Conservation (phyloP, 2,797 vertebrate genomes). For the Propithecus perrieri region DNA sequence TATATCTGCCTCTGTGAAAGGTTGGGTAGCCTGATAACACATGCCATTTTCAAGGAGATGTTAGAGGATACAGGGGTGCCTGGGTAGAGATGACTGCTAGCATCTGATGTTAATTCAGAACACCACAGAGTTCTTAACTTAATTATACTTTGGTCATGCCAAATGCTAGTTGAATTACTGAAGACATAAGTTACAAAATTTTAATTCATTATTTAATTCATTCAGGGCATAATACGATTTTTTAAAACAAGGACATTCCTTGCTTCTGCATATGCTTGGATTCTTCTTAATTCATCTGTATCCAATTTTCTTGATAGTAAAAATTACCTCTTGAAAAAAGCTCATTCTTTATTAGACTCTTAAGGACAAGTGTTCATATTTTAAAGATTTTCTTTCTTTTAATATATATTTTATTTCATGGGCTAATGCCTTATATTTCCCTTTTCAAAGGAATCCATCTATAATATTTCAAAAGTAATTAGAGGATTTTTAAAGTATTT, state of each 20-base stretch:
- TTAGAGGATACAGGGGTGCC: not conserved
- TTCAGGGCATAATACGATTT: not conserved
- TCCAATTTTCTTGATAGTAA: conserved; percentile 4
- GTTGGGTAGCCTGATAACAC: not conserved
- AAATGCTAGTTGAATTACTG: not conserved
- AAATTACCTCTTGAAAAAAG: not conserved
- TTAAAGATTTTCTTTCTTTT: conserved; percentile 32
- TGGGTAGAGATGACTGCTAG: not conserved
- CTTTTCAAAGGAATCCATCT: conserved; percentile 14
- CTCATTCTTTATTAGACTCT: not conserved
- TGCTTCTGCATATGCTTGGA: not conserved
- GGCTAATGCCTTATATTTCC: not conserved
- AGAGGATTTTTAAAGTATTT: not conserved
- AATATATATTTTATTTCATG: not conserved
- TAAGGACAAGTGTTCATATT: not conserved
- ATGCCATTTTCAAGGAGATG: not conserved
- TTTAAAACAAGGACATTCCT: conserved; percentile 39
- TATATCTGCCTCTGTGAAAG: not conserved
- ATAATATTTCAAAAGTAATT: not conserved
- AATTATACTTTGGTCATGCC: not conserved
- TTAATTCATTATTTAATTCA: conserved; percentile 1
- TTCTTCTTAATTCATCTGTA: not conserved
- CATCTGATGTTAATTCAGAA: conserved; percentile 38
- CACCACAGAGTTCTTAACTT: not conserved
- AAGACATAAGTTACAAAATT: not conserved